Evolutionary conservation across 2,113 vertebrate species (phyloP).

Genomic region (Gadus chalcogrammus): DNA sequence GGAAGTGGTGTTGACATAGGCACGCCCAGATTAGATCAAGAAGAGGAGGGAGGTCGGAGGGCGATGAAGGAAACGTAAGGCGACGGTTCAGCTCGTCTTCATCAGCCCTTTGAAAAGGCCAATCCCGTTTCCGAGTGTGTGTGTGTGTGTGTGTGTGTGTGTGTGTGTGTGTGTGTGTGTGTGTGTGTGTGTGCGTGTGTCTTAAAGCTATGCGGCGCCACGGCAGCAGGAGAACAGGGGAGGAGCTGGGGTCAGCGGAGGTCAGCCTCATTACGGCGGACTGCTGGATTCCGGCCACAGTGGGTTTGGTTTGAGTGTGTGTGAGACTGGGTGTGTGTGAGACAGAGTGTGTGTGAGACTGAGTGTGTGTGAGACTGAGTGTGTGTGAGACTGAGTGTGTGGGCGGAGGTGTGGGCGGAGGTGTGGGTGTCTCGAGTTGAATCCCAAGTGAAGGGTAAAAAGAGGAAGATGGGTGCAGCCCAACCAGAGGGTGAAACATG

Average conservation of each 20-base stretch:
- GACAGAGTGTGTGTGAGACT: too few relatives aligned
- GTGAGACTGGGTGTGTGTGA: too few relatives aligned
- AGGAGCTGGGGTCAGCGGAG: neutral
- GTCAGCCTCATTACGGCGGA: constrained; percentile 18
- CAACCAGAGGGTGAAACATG: too few relatives aligned
- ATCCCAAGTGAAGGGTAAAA: too few relatives aligned
- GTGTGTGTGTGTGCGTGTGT: neutral
- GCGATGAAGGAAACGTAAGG: constrained; percentile 53
- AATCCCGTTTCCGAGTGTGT: constrained; percentile 20
- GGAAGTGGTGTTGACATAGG: constrained; percentile 59
- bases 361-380: too few relatives aligned
- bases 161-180: neutral
- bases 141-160: constrained; percentile 1
- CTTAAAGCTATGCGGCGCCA: constrained; percentile 70
- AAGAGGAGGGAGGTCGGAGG: constrained; percentile 13
- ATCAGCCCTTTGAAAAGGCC: neutral
- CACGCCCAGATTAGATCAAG: constrained; percentile 45
- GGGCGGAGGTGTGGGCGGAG: too few relatives aligned
- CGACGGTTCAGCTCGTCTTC: constrained; percentile 40
- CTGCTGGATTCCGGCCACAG: constrained; percentile 30
- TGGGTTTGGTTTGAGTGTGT: constrained; percentile 27
- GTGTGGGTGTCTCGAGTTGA: too few relatives aligned
- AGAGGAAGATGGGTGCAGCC: too few relatives aligned
- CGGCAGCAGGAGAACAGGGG: constrained; percentile 38
- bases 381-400: too few relatives aligned